Conservation (phyloP, 2,113 vertebrate species). For the Eupsittula cactorum region DNA sequence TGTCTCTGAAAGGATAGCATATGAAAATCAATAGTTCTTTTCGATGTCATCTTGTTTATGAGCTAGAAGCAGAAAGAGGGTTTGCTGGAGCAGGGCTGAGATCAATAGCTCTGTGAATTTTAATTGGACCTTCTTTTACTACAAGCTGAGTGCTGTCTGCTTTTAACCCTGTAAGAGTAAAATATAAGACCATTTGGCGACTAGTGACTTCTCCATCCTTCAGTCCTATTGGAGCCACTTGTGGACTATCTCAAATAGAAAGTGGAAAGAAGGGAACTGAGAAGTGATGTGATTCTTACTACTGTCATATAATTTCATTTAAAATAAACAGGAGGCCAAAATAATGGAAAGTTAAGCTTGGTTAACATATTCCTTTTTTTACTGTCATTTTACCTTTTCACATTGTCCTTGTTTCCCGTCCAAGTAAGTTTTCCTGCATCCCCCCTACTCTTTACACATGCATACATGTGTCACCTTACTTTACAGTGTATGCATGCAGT, state of each 20-base stretch:
- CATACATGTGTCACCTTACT: background rate
- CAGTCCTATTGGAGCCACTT: background rate
- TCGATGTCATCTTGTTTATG: conserved; percentile 40
- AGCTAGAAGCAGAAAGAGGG: background rate
- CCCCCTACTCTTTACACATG: background rate
- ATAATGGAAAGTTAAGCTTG: background rate
- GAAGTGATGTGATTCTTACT: background rate
- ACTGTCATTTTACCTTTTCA: background rate
- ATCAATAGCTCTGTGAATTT: conserved; percentile 52
- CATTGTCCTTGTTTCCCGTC: background rate
- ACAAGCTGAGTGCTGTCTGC: background rate
- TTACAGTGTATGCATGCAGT: background rate
- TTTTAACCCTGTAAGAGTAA: background rate
- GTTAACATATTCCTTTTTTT: background rate
- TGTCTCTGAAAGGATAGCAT: background rate
- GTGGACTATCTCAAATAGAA: background rate
- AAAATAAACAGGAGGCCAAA: background rate
- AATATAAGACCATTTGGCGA: background rate
- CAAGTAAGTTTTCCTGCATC: background rate
- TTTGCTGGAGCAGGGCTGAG: background rate
- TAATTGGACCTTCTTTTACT: conserved; percentile 11
- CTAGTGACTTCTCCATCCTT: background rate
- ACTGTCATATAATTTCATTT: background rate
- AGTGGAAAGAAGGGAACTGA: background rate
- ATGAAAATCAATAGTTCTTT: conserved; percentile 47